A percentile compares a stretch with the other conserved stretches of the same genome.
These are phyloP conservation scores for Drosophila nebulosa DNA, from an alignment of 1,140 invertebrate species.

Conservation along the genomic window DNA sequence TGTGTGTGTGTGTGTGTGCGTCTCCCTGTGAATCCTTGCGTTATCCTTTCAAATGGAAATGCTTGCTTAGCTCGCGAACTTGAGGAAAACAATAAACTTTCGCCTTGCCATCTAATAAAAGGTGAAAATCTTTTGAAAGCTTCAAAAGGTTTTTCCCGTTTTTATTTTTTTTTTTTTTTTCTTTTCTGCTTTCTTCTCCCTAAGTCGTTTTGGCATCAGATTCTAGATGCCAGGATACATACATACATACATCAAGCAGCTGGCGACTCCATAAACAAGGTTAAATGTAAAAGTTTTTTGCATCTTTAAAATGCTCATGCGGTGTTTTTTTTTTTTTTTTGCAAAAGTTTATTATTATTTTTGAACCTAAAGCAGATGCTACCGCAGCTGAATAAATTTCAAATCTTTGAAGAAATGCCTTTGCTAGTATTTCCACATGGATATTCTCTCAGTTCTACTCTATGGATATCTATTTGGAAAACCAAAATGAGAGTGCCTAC, in stretches of 20 bases:
- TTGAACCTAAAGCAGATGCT: background rate
- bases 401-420: too few species aligned
- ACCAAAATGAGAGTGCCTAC: conserved; percentile 6
- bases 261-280: conserved; percentile 68
- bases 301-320: conserved; percentile 54
- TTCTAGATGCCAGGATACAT: conserved; percentile 4
- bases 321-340: too few species aligned
- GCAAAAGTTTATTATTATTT: conserved; percentile 55
- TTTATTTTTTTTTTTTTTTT: background rate
- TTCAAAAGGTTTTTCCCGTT: conserved; percentile 55
- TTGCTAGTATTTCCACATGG: background rate
- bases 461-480: background rate
- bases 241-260: conserved; percentile 40
- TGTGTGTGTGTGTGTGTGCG: conserved; percentile 3
- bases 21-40: conserved; percentile 7
- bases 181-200: background rate
- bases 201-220: background rate
- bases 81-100: conserved; percentile 74
- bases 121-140: conserved; percentile 75
- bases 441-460: background rate
- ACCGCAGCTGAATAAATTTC: background rate
- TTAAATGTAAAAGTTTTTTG: conserved; percentile 75
- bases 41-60: conserved; percentile 57
- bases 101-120: conserved; percentile 71
- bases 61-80: conserved; percentile 53